phyloP scores from a whole-genome alignment of 1,140 invertebrate genomes.

The Camponotus vicinus region DNA sequence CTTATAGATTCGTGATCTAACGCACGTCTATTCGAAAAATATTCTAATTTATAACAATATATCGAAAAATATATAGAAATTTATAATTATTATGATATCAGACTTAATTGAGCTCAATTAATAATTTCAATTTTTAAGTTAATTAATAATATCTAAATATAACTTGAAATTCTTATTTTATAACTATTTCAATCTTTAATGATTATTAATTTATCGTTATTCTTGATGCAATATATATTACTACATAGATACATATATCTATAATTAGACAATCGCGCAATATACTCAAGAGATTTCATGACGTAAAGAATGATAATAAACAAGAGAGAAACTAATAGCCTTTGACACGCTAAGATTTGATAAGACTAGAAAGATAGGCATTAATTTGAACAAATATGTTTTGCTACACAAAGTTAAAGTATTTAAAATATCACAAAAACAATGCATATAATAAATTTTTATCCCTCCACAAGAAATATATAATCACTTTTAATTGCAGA shows the following conservation, averaged over 20 bases:
- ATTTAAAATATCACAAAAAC: not conserved
- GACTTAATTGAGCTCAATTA: not conserved
- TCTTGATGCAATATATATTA: not conserved
- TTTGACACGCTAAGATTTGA: conserved; percentile 44
- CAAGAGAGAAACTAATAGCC: conserved; percentile 16
- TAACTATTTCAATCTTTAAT: not conserved
- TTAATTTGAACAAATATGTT: conserved; percentile 4
- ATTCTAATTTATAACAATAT: not conserved
- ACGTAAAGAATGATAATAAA: not conserved
- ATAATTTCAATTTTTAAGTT: not conserved
- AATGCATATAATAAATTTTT: conserved; percentile 10
- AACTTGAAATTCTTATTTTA: not conserved
- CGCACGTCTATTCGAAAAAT: not conserved
- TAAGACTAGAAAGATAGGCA: conserved; percentile 2
- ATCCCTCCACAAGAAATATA: not conserved
- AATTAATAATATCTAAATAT: conserved; percentile 3
- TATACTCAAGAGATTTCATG: conserved; percentile 16
- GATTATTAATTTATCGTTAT: not conserved
- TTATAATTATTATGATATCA: conserved; percentile 28
- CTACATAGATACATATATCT: not conserved
- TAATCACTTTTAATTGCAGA: conserved; percentile 77
- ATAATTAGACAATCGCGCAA: not conserved
- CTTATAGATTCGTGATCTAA: not conserved
- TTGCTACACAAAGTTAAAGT: not conserved
- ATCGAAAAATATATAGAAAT: not conserved